Conservation (phyloP, 1,140 invertebrate genomes). For the Zaprionus kolodkinae region DNA sequence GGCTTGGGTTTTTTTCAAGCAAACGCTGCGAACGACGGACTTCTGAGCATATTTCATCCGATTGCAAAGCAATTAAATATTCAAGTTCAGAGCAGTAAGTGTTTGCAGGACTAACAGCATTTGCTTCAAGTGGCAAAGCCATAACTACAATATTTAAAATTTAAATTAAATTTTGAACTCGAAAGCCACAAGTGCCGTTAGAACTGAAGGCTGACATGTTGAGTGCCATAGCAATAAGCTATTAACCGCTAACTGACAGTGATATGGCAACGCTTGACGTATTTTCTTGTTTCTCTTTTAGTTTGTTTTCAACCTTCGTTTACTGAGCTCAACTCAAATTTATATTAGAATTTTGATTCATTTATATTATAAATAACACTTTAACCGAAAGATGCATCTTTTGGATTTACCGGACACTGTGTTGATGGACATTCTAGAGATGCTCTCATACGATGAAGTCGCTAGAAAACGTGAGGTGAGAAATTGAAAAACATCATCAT, state of each 20-base stretch:
- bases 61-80: constrained; percentile 11
- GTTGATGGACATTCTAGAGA: constrained; percentile 91
- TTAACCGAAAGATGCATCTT: constrained; percentile 84
- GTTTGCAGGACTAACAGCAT: constrained; percentile 30
- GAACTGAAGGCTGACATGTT: background rate
- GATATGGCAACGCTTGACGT: constrained; percentile 3
- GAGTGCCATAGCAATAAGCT: constrained; percentile 21
- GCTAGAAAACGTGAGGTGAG: constrained; percentile 92
- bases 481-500: constrained; percentile 30
- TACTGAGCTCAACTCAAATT: constrained; percentile 1
- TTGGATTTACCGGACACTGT: constrained; percentile 90
- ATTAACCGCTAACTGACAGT: too few species aligned
- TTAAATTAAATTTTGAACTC: background rate
- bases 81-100: constrained; percentile 50
- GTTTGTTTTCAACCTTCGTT: constrained; percentile 29
- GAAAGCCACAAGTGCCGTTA: constrained; percentile 23
- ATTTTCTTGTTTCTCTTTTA: constrained; percentile 4
- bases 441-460: constrained; percentile 92
- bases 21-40: constrained; percentile 51
- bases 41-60: constrained; percentile 10
- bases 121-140: background rate
- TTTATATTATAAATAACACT: constrained; percentile 1
- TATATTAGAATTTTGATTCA: constrained; percentile 16
- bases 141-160: background rate
- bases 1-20: constrained; percentile 25